These are phyloP conservation scores for Sylvia borin DNA, from an alignment of 2,797 vertebrate genomes.

Conservation along the genomic window DNA sequence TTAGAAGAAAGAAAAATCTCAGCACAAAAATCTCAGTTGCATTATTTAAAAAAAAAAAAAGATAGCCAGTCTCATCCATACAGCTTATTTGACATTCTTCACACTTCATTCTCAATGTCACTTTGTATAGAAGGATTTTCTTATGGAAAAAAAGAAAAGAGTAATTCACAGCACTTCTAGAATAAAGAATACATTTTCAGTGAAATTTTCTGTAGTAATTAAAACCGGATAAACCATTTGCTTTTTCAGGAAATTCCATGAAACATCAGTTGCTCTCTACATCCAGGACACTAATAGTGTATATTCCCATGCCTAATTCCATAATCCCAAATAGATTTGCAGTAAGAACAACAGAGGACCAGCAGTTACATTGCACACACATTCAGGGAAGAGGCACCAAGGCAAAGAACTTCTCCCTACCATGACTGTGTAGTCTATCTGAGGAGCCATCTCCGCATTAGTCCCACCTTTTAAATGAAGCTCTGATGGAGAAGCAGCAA, in stretches of 20 bases:
- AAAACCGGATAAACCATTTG: background rate
- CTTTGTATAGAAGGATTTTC: background rate
- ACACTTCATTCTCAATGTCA: background rate
- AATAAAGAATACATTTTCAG: background rate
- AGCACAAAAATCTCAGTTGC: background rate
- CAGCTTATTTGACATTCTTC: background rate
- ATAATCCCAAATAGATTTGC: background rate
- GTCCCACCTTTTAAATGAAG: constrained; percentile 93
- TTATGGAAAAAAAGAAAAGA: background rate
- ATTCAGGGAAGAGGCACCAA: background rate
- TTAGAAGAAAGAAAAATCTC: background rate
- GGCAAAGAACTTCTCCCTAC: constrained; percentile 65
- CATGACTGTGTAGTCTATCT: constrained; percentile 94
- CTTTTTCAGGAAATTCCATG: background rate
- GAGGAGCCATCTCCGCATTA: constrained; percentile 97
- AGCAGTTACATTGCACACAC: background rate
- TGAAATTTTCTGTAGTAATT: background rate
- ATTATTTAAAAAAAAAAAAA: background rate
- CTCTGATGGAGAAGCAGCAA: constrained; percentile 84
- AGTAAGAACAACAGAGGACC: background rate
- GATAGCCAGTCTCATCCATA: background rate
- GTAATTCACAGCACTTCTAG: background rate
- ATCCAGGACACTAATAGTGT: background rate
- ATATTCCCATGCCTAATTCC: background rate
- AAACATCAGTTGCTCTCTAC: background rate